Evolutionary conservation across 2,113 vertebrate genomes (phyloP).

Genomic region (Sylvilagus bachmani): DNA sequence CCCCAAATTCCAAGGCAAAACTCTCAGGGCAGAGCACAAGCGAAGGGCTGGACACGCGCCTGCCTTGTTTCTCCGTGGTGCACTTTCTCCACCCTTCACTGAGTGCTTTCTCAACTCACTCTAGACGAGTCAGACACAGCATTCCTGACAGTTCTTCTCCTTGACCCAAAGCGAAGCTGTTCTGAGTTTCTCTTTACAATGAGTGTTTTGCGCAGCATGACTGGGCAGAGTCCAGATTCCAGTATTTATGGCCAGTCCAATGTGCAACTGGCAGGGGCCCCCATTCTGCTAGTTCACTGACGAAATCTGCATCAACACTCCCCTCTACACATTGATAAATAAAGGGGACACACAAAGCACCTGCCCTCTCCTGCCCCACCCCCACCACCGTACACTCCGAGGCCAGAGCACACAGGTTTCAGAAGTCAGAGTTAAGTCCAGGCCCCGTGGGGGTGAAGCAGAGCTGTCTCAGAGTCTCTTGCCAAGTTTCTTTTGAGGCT

Average conservation of each 20-base stretch:
- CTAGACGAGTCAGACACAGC: background rate
- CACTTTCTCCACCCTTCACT: background rate
- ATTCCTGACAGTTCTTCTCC: background rate
- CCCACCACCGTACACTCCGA: background rate
- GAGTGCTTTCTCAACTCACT: background rate
- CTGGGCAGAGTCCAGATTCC: background rate
- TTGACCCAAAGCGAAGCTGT: conserved; percentile 2
- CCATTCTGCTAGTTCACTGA: background rate
- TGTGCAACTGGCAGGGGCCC: background rate
- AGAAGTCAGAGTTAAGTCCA: conserved; percentile 34
- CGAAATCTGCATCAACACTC: background rate
- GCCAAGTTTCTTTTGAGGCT: background rate
- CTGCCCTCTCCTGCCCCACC: background rate
- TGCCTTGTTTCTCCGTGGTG: background rate
- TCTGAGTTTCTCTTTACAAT: conserved; percentile 1
- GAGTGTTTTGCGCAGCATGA: background rate
- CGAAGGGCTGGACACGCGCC: background rate
- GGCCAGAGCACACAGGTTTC: background rate
- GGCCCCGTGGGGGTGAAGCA: background rate
- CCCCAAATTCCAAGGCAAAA: background rate
- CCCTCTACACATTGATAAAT: background rate
- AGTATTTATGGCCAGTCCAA: background rate
- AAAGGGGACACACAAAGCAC: background rate
- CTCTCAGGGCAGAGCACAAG: background rate
- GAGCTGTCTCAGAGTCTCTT: background rate